Evolutionary conservation across 2,113 vertebrate genomes (phyloP).

Genomic region (Parotia lawesii): DNA sequence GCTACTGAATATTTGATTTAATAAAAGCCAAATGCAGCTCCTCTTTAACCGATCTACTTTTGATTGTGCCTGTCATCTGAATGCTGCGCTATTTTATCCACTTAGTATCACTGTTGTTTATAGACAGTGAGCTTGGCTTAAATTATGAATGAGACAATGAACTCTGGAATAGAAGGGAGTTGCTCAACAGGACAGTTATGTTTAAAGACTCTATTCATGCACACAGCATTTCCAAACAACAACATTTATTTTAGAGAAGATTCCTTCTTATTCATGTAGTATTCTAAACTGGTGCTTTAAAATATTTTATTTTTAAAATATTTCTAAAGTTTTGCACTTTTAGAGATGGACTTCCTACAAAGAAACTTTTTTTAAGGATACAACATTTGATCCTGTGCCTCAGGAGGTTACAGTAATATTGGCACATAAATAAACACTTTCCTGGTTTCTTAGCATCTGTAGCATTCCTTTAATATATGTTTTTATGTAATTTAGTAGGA

Average conservation of each 20-base stretch:
- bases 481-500: background rate
- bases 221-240: background rate
- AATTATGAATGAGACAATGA: background rate
- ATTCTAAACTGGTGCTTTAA: background rate
- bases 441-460: background rate
- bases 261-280: fast-evolving
- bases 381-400: background rate
- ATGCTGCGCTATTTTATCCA: fast-evolving
- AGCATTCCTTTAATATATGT: background rate
- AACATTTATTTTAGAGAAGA: background rate
- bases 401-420: background rate
- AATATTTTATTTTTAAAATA: background rate
- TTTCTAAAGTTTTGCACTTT: background rate
- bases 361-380: background rate
- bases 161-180: background rate
- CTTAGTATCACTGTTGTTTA: fast-evolving
- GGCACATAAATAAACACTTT: background rate
- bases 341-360: background rate
- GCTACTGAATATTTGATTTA: background rate
- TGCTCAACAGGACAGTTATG: fast-evolving
- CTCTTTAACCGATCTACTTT: background rate
- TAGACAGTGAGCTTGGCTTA: background rate
- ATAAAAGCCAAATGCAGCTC: background rate
- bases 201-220: background rate
- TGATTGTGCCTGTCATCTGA: background rate